phyloP scores from a whole-genome alignment of 2,113 vertebrate species.

The Mesitornis unicolor region DNA sequence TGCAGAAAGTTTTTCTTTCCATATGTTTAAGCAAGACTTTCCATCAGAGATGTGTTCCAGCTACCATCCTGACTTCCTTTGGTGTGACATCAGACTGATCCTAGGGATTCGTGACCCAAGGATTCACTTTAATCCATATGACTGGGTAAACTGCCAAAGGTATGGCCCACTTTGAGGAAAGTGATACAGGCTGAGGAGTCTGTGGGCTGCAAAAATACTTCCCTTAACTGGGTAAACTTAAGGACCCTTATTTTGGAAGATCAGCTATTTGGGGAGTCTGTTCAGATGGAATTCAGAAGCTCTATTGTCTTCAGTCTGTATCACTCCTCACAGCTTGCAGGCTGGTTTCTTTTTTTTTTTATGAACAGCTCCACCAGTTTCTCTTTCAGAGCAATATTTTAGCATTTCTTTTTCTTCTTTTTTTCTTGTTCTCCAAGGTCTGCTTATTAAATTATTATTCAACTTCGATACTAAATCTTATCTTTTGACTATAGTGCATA shows the following conservation, averaged over 20 bases:
- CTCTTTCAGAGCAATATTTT: constrained; percentile 30
- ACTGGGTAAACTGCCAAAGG: not conserved
- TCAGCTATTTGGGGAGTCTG: not conserved
- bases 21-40: not conserved
- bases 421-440: constrained; percentile 21
- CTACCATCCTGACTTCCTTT: not conserved
- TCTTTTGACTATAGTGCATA: constrained; percentile 19
- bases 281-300: not conserved
- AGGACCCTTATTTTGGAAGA: not conserved
- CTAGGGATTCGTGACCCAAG: not conserved
- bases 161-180: not conserved
- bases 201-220: not conserved
- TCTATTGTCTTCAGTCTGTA: not conserved
- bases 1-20: not conserved
- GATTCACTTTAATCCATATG: not conserved
- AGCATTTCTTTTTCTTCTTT: constrained; percentile 18
- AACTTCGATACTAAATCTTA: constrained; percentile 47
- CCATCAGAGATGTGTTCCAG: not conserved
- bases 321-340: not conserved
- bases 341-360: not conserved
- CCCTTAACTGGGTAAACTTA: not conserved
- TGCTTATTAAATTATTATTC: constrained; percentile 58
- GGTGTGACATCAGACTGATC: not conserved
- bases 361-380: constrained; percentile 20
- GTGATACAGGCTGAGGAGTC: not conserved